Percentiles rank a stretch among this genome's conserved stretches.
Conservation (phyloP, 2,888 invertebrate genomes). For the Cyaniris semiargus region DNA sequence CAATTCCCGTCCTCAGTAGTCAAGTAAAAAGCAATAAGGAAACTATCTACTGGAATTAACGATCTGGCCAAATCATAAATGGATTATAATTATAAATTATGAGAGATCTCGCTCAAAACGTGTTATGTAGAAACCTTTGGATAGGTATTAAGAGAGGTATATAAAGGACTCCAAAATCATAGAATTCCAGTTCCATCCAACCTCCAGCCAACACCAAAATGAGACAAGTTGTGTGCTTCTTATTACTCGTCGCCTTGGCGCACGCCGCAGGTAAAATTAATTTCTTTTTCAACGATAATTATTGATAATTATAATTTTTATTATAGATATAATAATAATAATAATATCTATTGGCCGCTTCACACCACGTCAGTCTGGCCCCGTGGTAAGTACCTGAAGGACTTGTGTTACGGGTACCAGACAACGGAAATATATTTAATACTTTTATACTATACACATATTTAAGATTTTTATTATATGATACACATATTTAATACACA, state of each 20-base stretch:
- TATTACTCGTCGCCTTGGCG: neutral
- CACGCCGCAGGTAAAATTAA: constrained; percentile 23
- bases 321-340: too few species aligned
- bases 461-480: too few species aligned
- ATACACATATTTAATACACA: too few species aligned
- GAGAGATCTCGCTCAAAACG: neutral
- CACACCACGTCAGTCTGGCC: too few species aligned
- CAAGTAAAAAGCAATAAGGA: neutral
- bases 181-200: constrained; percentile 5
- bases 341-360: too few species aligned
- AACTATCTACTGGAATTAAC: neutral
- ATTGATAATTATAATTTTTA: neutral
- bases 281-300: neutral
- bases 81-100: constrained; percentile 12
- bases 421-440: too few species aligned
- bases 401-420: too few species aligned
- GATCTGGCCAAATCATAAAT: neutral
- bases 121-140: constrained; percentile 17
- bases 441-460: too few species aligned
- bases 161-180: constrained; percentile 1
- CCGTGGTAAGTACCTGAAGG: too few species aligned
- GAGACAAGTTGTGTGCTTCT: constrained; percentile 17
- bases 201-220: neutral
- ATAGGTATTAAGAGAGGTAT: constrained; percentile 4
- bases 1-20: neutral